Base-by-base conservation (phyloP, 64 coral and sea anemone species). In the Platygyra sinensis region DNA sequence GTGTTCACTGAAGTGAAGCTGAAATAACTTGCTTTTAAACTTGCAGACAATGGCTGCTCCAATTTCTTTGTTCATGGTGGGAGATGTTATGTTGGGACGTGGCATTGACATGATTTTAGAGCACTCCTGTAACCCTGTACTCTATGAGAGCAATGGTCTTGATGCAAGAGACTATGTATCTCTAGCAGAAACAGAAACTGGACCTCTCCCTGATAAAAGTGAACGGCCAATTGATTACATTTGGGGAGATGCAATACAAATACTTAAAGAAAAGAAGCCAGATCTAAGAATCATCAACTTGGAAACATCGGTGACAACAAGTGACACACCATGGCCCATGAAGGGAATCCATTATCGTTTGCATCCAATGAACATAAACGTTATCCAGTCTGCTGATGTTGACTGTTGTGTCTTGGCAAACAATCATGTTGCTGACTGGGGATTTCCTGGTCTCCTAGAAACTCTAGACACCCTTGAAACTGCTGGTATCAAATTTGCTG, bases 401-500 rank as follows among this genome's bases (percentile, higher is more conserved):
- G 88, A 96, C 28, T 96, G 95, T 77, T 96, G 95, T 19, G 59
- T 94, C 61, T 83, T 96, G 5, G 89, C 91, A 19, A 96, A 96
- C n/a, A 96, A 96, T 62, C 95, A 96, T 88, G 78, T 96, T 39
- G 69, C 89, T 46, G 95, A 96, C 76, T 96, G 95, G 95, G 95
- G 95, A 7, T 96, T 90, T 83, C 67, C 86, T 82, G 95, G 95
- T 74, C 85, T 96, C 30, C 29, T 89, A 0, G 91, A 93, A 49
- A 94, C 95, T 30, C 33, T 96, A 67, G 32, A 89, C 46, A 88
- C 91, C 24, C 88, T 96, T 1, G 79, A 90, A 27, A 83, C 28
- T 30, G 88, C 83, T 29, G 73, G 86, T 8, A 94, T 96, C 20
- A 91, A 67, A 50, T 94, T 81, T 62, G 85, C 91, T 67, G 95